Evolutionary conservation across 2,113 vertebrate species (phyloP), one percentile per base, ranked within the genome.

Genomic region (Ploceus nigricollis): DNA sequence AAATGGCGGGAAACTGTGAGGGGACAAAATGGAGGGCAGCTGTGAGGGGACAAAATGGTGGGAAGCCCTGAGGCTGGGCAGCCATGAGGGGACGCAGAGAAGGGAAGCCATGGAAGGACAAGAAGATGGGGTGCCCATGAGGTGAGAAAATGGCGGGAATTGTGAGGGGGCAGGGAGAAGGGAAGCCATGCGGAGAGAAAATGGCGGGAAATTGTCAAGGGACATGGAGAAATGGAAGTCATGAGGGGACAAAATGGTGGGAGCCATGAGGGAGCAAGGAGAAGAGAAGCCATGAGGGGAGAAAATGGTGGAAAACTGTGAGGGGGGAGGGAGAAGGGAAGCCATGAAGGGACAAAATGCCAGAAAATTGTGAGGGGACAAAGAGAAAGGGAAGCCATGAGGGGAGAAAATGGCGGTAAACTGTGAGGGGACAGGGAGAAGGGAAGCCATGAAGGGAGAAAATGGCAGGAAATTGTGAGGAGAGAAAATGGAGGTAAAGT

Each of bases 281-380:
- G 18, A 54, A 35, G 33, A 22, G 22, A 13, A 57, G 14, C 8
- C 6, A 6, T 24, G 22, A 16, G 22, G 21, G 5, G 27, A 21
- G 1, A 63, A 63, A 30, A 30, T 40, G 27, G 17, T 4, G 6
- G 8, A 11, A 30, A 21, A 9, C 0, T 18, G 19, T 21, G 30
- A 56, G 30, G 53, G 19, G 19, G 21, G 11, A 20, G 13, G 7
- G 19, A 7, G 31, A 7, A 33, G 31, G 19, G 31, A 11, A 42
- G 14, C 30, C 19, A 13, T n/a, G 54, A 57, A 20, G 54, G 21
- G 20, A 57, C 12, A 57, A 40, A 40, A 40, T 40, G 40, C 11
- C 13, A 11, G 40, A 13, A 40, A 40, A 13, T 11, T 13, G 40
- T 13, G 40, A 40, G 11, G 40, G 40, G 45, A 22, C 20, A 47